Percentiles rank a stretch among this genome's conserved stretches.
Conservation (phyloP, 2,113 vertebrate species). For the Manacus vitellinus region DNA sequence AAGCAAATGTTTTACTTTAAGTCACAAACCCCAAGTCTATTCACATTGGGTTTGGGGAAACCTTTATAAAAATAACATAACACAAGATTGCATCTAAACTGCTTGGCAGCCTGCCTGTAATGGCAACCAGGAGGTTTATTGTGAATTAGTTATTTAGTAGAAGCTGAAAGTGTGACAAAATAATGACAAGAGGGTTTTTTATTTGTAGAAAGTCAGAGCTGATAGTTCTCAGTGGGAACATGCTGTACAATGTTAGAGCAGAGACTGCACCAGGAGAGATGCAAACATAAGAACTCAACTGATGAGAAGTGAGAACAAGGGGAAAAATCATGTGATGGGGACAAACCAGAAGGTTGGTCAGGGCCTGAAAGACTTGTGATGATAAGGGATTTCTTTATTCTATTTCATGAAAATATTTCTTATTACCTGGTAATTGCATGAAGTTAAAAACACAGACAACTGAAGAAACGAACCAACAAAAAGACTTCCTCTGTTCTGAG, state of each 20-base stretch:
- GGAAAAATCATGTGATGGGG: neutral
- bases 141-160: conserved; percentile 41
- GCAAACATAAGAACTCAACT: neutral
- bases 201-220: conserved; percentile 12
- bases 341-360: neutral
- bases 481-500: neutral
- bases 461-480: neutral
- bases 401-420: neutral
- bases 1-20: conserved; percentile 44
- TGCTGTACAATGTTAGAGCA: neutral
- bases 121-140: conserved; percentile 51
- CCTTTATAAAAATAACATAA: conserved; percentile 35
- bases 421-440: neutral
- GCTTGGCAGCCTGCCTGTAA: conserved; percentile 40
- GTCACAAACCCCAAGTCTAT: conserved; percentile 26
- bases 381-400: neutral
- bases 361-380: neutral
- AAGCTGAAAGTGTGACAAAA: conserved; percentile 62
- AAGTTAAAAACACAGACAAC: neutral
- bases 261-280: neutral
- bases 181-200: neutral
- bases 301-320: neutral
- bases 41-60: conserved; percentile 12
- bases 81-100: conserved; percentile 43
- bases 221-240: neutral